Conservation (phyloP, 2,888 invertebrate species). For the Galeopsomyia nigrocyanea region DNA sequence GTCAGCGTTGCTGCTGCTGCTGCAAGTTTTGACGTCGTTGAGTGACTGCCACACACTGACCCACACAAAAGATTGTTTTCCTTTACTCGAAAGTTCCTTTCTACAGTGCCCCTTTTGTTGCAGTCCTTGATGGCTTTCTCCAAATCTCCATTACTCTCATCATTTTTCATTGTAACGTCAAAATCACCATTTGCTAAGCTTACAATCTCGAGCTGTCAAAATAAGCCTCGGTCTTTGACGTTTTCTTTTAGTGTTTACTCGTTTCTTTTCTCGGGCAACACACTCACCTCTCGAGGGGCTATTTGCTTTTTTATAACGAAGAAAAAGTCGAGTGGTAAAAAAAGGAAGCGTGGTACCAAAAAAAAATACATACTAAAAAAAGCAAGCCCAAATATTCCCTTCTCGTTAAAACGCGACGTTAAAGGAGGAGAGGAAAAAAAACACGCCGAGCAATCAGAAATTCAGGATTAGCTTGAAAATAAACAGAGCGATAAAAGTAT, state of each 20-base stretch:
- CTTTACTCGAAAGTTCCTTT: too few relatives aligned
- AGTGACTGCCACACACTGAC: too few relatives aligned
- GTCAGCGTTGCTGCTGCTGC: too few relatives aligned
- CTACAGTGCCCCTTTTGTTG: too few relatives aligned
- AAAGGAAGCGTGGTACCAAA: slow-evolving; percentile 22
- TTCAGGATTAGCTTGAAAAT: slow-evolving; percentile 1
- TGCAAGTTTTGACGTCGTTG: too few relatives aligned
- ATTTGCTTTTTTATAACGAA: slow-evolving; percentile 1
- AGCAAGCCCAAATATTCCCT: slow-evolving; percentile 10
- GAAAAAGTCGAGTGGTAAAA: not conserved
- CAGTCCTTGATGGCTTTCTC: not conserved
- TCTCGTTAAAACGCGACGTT: slow-evolving; percentile 27
- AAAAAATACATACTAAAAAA: not conserved
- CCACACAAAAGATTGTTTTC: too few relatives aligned
- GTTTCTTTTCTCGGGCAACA: not conserved
- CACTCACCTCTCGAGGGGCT: too few relatives aligned
- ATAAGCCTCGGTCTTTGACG: not conserved
- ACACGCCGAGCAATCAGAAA: slow-evolving; percentile 17
- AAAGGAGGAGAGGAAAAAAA: slow-evolving; percentile 4
- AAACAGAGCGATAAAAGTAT: slow-evolving; percentile 9
- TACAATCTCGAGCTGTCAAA: not conserved
- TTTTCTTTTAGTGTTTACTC: slow-evolving; percentile 23
- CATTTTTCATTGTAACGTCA: not conserved
- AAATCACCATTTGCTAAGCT: not conserved
- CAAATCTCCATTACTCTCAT: not conserved